Conservation (phyloP, 2,113 vertebrate genomes). For the Procavia capensis region DNA sequence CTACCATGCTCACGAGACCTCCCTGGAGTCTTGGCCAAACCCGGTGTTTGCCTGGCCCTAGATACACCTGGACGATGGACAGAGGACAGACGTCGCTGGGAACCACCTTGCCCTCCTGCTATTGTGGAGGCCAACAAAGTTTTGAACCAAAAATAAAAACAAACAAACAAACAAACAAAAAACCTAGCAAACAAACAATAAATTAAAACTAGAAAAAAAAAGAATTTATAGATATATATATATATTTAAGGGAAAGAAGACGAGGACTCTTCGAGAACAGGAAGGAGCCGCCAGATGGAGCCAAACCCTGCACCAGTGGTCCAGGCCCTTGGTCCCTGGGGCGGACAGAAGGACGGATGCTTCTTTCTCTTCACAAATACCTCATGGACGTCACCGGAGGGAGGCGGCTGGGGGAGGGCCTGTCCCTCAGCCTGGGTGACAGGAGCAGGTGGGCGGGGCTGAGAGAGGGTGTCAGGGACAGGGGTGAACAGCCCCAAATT, state of each 20-base stretch:
- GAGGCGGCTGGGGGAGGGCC: slow-evolving; percentile 61
- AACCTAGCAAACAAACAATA: slow-evolving; percentile 80
- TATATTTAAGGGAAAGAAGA: slow-evolving; percentile 84
- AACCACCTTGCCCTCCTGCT: slow-evolving; percentile 71
- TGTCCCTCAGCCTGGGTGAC: slow-evolving; percentile 73
- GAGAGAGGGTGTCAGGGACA: slow-evolving; percentile 77
- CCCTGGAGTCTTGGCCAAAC: slow-evolving; percentile 54
- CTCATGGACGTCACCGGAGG: slow-evolving; percentile 83
- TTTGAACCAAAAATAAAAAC: slow-evolving; percentile 76
- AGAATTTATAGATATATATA: slow-evolving; percentile 83
- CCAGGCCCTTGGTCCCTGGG: slow-evolving; percentile 69
- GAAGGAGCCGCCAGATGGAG: slow-evolving; percentile 70
- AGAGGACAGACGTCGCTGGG: slow-evolving; percentile 59
- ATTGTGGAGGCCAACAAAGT: slow-evolving; percentile 70
- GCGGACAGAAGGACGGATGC: slow-evolving; percentile 71
- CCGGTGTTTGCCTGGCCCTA: slow-evolving; percentile 56
- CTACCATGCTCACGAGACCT: slow-evolving; percentile 42
- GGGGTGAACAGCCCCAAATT: slow-evolving; percentile 66
- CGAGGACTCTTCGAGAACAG: slow-evolving; percentile 66
- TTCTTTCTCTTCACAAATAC: slow-evolving; percentile 88
- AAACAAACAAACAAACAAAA: slow-evolving; percentile 30
- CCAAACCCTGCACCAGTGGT: slow-evolving; percentile 71
- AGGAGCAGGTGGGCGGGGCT: slow-evolving; percentile 70
- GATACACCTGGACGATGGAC: not conserved
- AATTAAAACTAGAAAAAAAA: slow-evolving; percentile 81